Evolutionary conservation across 2,888 invertebrate species (phyloP), one percentile per base, ranked within the genome.

Genomic region (Drosophila mulleri): DNA sequence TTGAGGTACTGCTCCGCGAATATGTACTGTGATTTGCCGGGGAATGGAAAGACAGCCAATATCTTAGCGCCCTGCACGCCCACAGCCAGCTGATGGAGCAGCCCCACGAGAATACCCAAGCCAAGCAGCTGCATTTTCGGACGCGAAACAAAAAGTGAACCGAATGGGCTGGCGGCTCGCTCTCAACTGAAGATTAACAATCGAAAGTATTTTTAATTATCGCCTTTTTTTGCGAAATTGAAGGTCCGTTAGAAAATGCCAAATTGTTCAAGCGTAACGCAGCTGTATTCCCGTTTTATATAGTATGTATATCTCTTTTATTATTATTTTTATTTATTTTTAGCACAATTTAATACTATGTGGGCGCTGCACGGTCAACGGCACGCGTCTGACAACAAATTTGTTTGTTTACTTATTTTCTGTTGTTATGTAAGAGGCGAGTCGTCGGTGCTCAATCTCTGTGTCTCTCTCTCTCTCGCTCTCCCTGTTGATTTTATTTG

Each of bases 1-100:
- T 88, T 90, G n/a, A 92, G 78, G 44, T 92, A 77, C 2, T 90
- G 74, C 53, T 88, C 80, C 0, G 87, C 92, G 16, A 92, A 82
- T 52, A 92, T 91, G 56, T 92, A 92, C 41, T 90, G 90, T 1
- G 91, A 91, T 23, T 78, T 83, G 7, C 91, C 90, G 1, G 91
- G 79, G 56, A 90, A 90, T 5, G 90, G 83, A 72, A 90, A 91
- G 6, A 90, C 67, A 0, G 89, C 90, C 50, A 90, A 66, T 6
- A 90, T 83, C 20, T 77, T 79, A 1, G 80, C 78, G 61, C 75
- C 20, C 52, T 83, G 64, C 20, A 59, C 80, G 16, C 47, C 45
- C n/a, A 54, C n/a, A 5, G 39, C 48, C 39, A 62, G 12, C 42
- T 56, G 18, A 1, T 29, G 12, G 11, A 70, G 41, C 39, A 80